Evolutionary conservation across 2,797 vertebrate genomes (phyloP).

Genomic region (Aldrovandia affinis): DNA sequence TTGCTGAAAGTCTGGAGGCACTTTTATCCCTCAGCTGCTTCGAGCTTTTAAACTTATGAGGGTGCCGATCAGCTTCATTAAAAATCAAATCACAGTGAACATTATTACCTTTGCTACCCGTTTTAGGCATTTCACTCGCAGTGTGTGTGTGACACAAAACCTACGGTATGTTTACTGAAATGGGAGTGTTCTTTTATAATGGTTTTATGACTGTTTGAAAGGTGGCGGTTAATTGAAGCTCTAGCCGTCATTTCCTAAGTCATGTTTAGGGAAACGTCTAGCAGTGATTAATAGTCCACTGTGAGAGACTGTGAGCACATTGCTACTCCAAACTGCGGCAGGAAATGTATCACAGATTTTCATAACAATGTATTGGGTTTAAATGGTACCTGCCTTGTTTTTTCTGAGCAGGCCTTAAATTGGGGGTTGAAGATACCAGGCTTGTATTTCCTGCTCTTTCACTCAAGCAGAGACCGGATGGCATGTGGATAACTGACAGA

Average conservation of each 20-base stretch:
- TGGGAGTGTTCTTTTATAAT: neutral
- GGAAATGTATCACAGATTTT: no score
- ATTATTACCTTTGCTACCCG: neutral
- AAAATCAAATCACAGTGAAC: neutral
- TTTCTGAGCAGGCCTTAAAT: neutral
- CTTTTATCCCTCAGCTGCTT: neutral
- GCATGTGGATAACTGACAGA: neutral
- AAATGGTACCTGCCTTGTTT: neutral
- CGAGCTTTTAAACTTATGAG: neutral
- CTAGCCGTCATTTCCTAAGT: neutral
- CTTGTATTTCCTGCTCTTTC: no score
- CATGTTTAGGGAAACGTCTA: no score
- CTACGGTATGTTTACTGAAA: neutral
- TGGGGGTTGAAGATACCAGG: neutral
- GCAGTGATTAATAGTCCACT: no score
- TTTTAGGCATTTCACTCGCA: neutral
- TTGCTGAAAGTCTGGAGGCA: neutral
- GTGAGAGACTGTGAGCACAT: no score
- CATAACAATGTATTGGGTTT: no score
- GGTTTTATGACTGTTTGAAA: neutral
- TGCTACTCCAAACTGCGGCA: no score
- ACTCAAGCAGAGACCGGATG: no score
- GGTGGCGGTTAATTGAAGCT: neutral
- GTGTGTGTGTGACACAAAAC: neutral
- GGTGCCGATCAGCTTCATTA: neutral